A percentile compares a stretch with the other conserved stretches of the same genome.
phyloP scores from a whole-genome alignment of 2,113 vertebrate genomes.

The Jacana jacana region DNA sequence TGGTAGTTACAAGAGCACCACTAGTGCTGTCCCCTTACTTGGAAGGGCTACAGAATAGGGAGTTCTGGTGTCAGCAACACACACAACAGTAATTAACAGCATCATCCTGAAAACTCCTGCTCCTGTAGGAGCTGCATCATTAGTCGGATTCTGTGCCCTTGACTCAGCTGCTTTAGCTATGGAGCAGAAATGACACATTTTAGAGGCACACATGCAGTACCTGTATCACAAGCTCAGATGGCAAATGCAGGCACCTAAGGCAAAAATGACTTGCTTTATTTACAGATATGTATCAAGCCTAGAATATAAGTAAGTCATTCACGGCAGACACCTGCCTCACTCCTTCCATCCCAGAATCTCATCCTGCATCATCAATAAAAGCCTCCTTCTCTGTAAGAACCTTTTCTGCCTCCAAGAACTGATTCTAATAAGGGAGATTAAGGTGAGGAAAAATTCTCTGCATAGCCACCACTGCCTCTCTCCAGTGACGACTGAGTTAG shows the following conservation, averaged over 20 bases:
- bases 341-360: neutral
- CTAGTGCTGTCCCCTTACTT: neutral
- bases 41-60: neutral
- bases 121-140: neutral
- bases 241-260: neutral
- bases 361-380: neutral
- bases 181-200: neutral
- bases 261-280: neutral
- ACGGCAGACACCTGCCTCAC: neutral
- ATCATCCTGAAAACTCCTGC: neutral
- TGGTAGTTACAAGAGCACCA: neutral
- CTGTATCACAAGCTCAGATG: neutral
- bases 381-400: neutral
- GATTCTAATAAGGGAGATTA: neutral
- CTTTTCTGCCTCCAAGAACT: neutral
- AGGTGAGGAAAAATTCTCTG: neutral
- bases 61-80: neutral
- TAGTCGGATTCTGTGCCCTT: neutral
- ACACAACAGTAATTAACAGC: neutral
- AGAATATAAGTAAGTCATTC: neutral
- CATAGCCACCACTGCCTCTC: neutral
- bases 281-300: neutral
- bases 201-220: neutral
- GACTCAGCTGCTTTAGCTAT: neutral
- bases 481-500: neutral